Base-by-base conservation (phyloP, 2,797 vertebrate genomes). In the Danio aesculapii region DNA sequence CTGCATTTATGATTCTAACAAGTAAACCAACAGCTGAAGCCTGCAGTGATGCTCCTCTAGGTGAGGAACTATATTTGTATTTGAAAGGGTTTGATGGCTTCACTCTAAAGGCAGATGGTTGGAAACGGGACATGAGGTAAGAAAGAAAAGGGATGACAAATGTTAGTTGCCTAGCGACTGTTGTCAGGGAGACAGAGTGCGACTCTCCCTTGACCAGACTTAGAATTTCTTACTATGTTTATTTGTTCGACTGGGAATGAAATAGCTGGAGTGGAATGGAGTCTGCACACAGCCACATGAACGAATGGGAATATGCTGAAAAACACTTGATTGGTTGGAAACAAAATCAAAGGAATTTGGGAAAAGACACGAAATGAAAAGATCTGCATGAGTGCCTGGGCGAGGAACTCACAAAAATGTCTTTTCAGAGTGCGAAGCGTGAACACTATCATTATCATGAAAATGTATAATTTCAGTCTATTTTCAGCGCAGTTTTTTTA, bases 101-200 rank as follows among this genome's bases (percentile, higher is more conserved):
- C 87, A 88, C 87, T 88, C 87, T 90, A 75, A 86, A 82, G 81
- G 89, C 84, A 87, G 87, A 88, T 84, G 89, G 83, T 77, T 83
- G 58, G 57, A 73, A 86, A 83, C 68, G 53, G 84, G 81, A 84
- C 77, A 71, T 21, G 57, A 91, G 89, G 89, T 88, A 87, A 88
- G 87, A 88, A 88, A 85, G 87, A 91, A 83, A 91, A 75, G 83
- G 88, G 91, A 91, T 92, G 92, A 94, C 90, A 89, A 92, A 91
- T 88, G 90, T 91, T 90, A 91, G 94, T 95, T 95, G 94, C 94
- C 90, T 91, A 89, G 94, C 91, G 89, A 95, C 94, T 59, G 94
- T 95, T 90, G 94, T 93, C 94, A 94, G 84, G 94, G 94, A 93
- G 90, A 95, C 90, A 49, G 88, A 90, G 91, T 92, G 88, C 88